Evolutionary conservation across 2,113 vertebrate genomes (phyloP).

Genomic region (Gasterosteus nipponicus): DNA sequence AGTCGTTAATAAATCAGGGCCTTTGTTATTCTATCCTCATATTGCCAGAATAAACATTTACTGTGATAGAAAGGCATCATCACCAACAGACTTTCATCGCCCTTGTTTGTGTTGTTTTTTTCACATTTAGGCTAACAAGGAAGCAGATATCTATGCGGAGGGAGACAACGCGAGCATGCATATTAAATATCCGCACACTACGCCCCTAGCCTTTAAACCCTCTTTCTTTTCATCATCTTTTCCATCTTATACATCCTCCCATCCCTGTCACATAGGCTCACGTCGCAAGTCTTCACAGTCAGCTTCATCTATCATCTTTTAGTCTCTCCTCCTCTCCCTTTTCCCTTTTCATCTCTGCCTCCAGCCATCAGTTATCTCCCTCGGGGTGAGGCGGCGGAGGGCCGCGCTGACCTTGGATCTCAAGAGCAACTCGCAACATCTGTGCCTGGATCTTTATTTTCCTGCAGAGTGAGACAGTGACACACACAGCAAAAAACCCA

Average conservation of each 20-base stretch:
- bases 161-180: neutral
- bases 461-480: neutral
- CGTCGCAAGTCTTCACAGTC: constrained; percentile 18
- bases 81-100: constrained; percentile 35
- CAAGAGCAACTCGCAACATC: constrained; percentile 40
- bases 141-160: neutral
- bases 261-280: constrained; percentile 6
- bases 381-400: constrained; percentile 37
- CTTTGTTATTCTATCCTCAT: constrained; percentile 27
- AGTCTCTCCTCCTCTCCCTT: constrained; percentile 5
- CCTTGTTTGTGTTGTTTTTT: constrained; percentile 20
- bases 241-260: neutral
- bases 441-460: constrained; percentile 26
- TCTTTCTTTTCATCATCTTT: constrained; percentile 24
- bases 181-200: constrained; percentile 9
- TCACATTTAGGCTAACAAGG: constrained; percentile 11
- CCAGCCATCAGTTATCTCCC: constrained; percentile 52
- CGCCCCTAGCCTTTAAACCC: constrained; percentile 16
- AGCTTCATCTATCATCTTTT: constrained; percentile 22
- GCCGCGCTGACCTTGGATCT: constrained; percentile 45
- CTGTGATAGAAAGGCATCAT: constrained; percentile 29
- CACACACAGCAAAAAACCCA: constrained; percentile 12
- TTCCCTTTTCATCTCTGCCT: constrained; percentile 36
- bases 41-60: constrained; percentile 33
- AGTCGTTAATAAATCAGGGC: neutral